phyloP scores from a whole-genome alignment of 2,113 vertebrate species.

The Burhinus bistriatus region DNA sequence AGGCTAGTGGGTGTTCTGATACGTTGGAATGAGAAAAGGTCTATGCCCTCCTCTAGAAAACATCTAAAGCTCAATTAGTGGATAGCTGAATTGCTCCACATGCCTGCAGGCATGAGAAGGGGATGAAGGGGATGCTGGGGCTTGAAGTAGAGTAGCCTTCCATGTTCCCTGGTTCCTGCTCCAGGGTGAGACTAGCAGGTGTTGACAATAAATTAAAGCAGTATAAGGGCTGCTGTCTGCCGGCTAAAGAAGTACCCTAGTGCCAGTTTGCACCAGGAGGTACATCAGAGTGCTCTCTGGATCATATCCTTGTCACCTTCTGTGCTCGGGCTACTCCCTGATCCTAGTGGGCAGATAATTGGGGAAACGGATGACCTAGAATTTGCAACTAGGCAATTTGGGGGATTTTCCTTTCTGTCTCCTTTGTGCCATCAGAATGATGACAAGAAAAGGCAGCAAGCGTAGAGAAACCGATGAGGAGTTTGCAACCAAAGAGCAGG shows the following conservation, averaged over 20 bases:
- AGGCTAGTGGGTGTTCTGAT: background rate
- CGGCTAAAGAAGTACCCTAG: background rate
- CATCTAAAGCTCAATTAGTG: fast-evolving
- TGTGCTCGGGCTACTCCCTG: background rate
- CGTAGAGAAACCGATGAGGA: background rate
- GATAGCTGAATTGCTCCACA: background rate
- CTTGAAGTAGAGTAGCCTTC: background rate
- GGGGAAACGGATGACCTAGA: background rate
- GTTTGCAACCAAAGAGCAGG: background rate
- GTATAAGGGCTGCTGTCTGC: background rate
- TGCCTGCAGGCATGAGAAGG: background rate
- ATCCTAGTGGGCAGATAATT: background rate
- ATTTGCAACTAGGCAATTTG: fast-evolving
- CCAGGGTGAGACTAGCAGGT: background rate
- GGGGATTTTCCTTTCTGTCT: background rate
- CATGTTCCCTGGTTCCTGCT: background rate
- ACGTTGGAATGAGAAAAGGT: background rate
- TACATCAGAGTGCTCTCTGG: too few species aligned
- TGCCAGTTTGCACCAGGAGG: background rate
- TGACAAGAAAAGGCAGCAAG: background rate
- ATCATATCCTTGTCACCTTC: background rate
- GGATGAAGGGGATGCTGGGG: background rate
- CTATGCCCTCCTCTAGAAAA: background rate
- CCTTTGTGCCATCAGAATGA: background rate
- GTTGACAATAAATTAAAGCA: background rate